These are phyloP conservation scores for Artibeus jamaicensis DNA, from an alignment of 2,797 vertebrate species.

Conservation along the genomic window DNA sequence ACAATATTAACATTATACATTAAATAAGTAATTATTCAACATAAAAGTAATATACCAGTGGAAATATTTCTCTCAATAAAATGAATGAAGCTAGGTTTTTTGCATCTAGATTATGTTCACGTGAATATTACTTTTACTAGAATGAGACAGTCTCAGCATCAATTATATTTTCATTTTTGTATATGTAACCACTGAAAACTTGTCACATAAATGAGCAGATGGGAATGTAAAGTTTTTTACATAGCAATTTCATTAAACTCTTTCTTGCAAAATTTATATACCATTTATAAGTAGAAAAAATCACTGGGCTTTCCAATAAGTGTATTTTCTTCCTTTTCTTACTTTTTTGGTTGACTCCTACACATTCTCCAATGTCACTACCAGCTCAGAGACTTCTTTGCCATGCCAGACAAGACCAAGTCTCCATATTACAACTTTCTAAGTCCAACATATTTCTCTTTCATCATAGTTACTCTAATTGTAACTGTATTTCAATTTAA, in stretches of 20 bases:
- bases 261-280: not conserved
- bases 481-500: not conserved
- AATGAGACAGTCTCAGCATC: not conserved
- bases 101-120: not conserved
- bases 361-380: not conserved
- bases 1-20: not conserved
- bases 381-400: not conserved
- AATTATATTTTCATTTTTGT: not conserved
- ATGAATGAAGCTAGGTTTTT: not conserved
- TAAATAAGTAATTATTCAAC: constrained; percentile 5
- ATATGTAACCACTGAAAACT: not conserved
- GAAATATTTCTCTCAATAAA: not conserved
- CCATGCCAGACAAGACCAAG: not conserved
- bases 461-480: not conserved
- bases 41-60: not conserved
- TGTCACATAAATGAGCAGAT: not conserved
- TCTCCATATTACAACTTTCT: not conserved
- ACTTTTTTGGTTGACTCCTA: not conserved
- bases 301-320: not conserved
- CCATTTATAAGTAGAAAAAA: not conserved
- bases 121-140: constrained; percentile 16
- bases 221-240: not conserved
- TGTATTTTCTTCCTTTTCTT: not conserved
- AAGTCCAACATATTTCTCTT: not conserved
- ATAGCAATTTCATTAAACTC: not conserved